Evolutionary conservation across 2,888 invertebrate genomes (phyloP).

Genomic region (Caenorhabditis panamensis): DNA sequence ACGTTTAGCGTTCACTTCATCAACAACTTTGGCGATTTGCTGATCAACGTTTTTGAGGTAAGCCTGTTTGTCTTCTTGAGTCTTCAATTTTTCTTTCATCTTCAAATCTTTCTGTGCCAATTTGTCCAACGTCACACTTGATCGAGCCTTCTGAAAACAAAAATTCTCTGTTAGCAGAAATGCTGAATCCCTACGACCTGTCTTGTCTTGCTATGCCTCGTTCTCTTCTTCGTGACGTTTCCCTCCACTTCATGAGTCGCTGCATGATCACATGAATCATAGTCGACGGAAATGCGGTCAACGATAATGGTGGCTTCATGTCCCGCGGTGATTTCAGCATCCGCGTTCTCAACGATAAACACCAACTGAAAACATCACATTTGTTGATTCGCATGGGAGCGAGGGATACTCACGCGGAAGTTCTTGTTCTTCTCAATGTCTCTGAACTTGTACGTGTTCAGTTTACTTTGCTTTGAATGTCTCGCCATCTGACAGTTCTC

Average conservation of each 20-base stretch:
- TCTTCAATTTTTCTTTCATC: slow-evolving; percentile 36
- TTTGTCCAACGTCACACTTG: slow-evolving; percentile 48
- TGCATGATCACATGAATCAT: slow-evolving; percentile 58
- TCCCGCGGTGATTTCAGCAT: slow-evolving; percentile 47
- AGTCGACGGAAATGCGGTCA: slow-evolving; percentile 60
- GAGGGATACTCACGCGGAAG: slow-evolving; percentile 48
- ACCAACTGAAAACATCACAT: slow-evolving; percentile 56
- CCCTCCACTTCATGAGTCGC: slow-evolving; percentile 55
- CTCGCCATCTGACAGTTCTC: slow-evolving; percentile 65
- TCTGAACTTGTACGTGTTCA: slow-evolving; percentile 60
- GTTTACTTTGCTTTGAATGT: slow-evolving; percentile 65
- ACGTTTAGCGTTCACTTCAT: slow-evolving; percentile 55
- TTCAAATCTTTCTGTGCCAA: slow-evolving; percentile 40
- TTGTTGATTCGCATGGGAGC: background rate
- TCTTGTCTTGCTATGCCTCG: slow-evolving; percentile 37
- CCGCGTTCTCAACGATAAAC: slow-evolving; percentile 63
- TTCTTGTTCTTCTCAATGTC: slow-evolving; percentile 55
- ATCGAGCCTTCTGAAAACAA: slow-evolving; percentile 43
- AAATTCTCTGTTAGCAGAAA: no score
- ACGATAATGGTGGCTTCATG: slow-evolving; percentile 58
- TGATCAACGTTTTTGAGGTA: slow-evolving; percentile 56
- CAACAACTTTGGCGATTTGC: slow-evolving; percentile 56
- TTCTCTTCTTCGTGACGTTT: slow-evolving; percentile 47
- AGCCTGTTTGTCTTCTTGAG: slow-evolving; percentile 9
- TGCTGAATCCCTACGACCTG: no score